Percentiles rank a stretch among this genome's conserved stretches.
These are phyloP conservation scores for Nephrocerus scutellatus DNA, from an alignment of 2,888 invertebrate species.

Conservation along the genomic window DNA sequence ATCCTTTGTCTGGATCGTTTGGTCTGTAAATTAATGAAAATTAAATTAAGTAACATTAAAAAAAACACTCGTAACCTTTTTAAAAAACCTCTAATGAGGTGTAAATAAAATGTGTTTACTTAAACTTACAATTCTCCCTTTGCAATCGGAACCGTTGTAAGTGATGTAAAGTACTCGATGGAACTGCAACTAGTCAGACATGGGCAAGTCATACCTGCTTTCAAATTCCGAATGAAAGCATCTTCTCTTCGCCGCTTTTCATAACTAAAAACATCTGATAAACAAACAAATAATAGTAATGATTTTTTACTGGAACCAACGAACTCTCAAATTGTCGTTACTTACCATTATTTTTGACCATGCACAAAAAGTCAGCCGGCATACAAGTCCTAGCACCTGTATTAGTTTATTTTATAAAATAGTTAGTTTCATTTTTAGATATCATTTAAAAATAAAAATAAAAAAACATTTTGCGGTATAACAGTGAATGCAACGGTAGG, in stretches of 20 bases:
- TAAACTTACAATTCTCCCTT: slow-evolving; percentile 18
- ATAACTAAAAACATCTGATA: slow-evolving; percentile 35
- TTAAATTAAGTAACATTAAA: not conserved
- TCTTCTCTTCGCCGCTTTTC: slow-evolving; percentile 38
- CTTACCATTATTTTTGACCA: slow-evolving; percentile 36
- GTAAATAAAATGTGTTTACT: not conserved
- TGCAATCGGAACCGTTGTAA: slow-evolving; percentile 29
- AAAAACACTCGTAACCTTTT: not conserved
- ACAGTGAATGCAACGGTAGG: slow-evolving; percentile 17
- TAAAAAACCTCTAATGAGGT: not conserved
- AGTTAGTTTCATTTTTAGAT: no score
- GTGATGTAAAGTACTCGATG: slow-evolving; percentile 34
- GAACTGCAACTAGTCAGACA: slow-evolving; percentile 39
- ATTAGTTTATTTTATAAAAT: no score
- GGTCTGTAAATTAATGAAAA: slow-evolving; percentile 15
- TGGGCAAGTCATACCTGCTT: slow-evolving; percentile 40
- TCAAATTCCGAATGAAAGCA: slow-evolving; percentile 30
- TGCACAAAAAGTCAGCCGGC: slow-evolving; percentile 34
- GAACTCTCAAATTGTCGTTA: not conserved
- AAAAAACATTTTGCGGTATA: no score
- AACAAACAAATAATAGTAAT: slow-evolving; percentile 2
- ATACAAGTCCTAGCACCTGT: slow-evolving; percentile 21
- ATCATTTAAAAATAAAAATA: no score
- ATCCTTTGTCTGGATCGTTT: slow-evolving; percentile 17
- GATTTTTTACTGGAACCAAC: not conserved